phyloP scores from a whole-genome alignment of 1,140 invertebrate genomes.

The Drosophila trapezifrons region DNA sequence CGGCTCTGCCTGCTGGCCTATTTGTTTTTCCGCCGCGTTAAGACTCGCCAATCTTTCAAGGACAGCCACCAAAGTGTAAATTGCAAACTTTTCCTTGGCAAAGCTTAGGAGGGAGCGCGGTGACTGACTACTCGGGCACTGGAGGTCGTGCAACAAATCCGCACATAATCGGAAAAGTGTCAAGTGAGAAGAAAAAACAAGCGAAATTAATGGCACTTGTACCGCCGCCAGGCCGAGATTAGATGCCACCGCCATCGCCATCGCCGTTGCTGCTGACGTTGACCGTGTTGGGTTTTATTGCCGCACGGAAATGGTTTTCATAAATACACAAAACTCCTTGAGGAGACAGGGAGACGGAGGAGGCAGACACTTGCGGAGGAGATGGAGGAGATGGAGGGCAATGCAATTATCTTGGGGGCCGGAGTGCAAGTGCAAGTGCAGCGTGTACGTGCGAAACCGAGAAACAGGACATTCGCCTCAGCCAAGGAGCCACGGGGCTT shows the following conservation, averaged over 20 bases:
- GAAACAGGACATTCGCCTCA: constrained; percentile 72
- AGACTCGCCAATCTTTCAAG: constrained; percentile 72
- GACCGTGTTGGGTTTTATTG: constrained; percentile 79
- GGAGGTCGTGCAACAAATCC: constrained; percentile 59
- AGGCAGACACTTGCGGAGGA: constrained; percentile 32
- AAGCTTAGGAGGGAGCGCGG: not conserved
- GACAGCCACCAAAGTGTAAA: constrained; percentile 75
- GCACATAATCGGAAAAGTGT: constrained; percentile 80
- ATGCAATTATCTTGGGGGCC: constrained; percentile 75
- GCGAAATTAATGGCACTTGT: constrained; percentile 79
- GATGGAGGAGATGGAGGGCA: constrained; percentile 36
- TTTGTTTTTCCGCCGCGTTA: constrained; percentile 68
- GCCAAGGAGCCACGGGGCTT: constrained; percentile 16
- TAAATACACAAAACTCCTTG: constrained; percentile 68
- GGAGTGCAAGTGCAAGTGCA: constrained; percentile 55
- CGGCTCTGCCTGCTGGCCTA: constrained; percentile 57
- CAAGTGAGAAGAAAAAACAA: constrained; percentile 61
- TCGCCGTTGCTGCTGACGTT: constrained; percentile 42
- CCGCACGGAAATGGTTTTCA: constrained; percentile 77
- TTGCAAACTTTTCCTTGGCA: constrained; percentile 59
- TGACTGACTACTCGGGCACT: constrained; percentile 1
- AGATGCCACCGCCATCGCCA: constrained; percentile 48
- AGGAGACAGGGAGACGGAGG: not conserved
- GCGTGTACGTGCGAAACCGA: constrained; percentile 62
- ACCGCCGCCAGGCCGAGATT: constrained; percentile 69